Conservation (phyloP, 1,140 invertebrate genomes). For the Matsumurasca onukii region DNA sequence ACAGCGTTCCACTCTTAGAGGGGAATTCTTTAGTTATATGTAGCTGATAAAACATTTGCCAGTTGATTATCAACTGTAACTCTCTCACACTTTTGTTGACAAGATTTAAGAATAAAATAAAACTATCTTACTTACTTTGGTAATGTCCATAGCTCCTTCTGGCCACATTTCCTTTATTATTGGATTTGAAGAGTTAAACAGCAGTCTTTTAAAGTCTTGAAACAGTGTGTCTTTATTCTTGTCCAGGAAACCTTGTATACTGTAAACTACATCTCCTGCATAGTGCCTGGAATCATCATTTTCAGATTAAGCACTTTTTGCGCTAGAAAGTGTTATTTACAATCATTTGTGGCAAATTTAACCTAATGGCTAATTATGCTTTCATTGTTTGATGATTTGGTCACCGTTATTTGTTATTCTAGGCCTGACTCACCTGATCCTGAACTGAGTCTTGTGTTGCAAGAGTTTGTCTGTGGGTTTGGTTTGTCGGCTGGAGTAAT, state of each 20-base stretch:
- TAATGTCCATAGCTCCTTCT: slow-evolving; percentile 88
- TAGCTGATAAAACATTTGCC: too few species aligned
- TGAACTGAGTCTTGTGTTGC: slow-evolving; percentile 79
- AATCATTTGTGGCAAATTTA: too few species aligned
- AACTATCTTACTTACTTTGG: slow-evolving; percentile 68
- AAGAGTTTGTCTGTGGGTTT: slow-evolving; percentile 79
- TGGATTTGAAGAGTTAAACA: slow-evolving; percentile 77
- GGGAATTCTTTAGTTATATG: too few species aligned
- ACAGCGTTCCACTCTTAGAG: too few species aligned
- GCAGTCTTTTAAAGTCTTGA: slow-evolving; percentile 92
- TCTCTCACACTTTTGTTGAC: too few species aligned
- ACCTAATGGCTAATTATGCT: too few species aligned
- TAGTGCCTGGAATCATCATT: slow-evolving; percentile 67
- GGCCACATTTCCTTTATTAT: slow-evolving; percentile 91
- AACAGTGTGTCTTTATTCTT: slow-evolving; percentile 95
- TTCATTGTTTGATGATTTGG: too few species aligned
- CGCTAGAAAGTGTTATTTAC: too few species aligned
- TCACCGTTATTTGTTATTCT: too few species aligned
- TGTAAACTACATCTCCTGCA: slow-evolving; percentile 95
- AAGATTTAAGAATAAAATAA: too few species aligned
- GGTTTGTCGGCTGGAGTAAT: slow-evolving; percentile 86
- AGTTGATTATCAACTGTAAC: too few species aligned
- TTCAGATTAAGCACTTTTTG: neutral
- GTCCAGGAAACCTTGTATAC: slow-evolving; percentile 87
- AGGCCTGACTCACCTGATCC: slow-evolving; percentile 72